These are phyloP conservation scores for Prionailurus bengalensis DNA, from an alignment of 2,113 vertebrate species.

Conservation along the genomic window DNA sequence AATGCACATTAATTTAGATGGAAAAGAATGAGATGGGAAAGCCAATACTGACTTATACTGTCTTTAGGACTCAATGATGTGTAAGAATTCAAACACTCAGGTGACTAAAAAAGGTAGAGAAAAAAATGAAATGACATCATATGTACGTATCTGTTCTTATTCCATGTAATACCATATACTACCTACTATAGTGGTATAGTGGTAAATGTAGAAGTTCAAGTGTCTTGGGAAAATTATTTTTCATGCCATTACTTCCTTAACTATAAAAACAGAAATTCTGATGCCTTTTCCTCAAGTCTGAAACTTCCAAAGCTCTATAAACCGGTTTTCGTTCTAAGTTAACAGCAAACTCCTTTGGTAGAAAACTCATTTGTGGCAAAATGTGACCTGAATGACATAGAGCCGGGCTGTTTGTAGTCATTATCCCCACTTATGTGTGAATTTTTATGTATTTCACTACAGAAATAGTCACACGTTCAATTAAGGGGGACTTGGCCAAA, in stretches of 20 bases:
- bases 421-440: not conserved
- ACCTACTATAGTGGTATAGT: not conserved
- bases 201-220: not conserved
- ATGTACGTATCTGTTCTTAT: not conserved
- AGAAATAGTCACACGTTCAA: not conserved
- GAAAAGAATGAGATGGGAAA: not conserved
- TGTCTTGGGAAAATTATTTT: not conserved
- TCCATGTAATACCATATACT: not conserved
- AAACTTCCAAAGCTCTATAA: slow-evolving; percentile 15
- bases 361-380: slow-evolving; percentile 38
- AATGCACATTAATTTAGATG: not conserved
- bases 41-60: not conserved
- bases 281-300: slow-evolving; percentile 14
- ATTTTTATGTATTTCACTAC: not conserved
- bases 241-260: not conserved
- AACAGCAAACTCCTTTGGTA: slow-evolving; percentile 24
- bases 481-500: not conserved
- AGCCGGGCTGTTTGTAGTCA: slow-evolving; percentile 31
- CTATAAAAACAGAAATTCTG: not conserved
- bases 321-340: not conserved
- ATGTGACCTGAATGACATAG: slow-evolving; percentile 33
- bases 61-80: not conserved
- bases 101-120: not conserved
- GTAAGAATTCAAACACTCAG: slow-evolving; percentile 3
- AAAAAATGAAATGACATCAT: not conserved